Evolutionary conservation across 2,113 vertebrate species (phyloP).

Genomic region (Varanus salvator): DNA sequence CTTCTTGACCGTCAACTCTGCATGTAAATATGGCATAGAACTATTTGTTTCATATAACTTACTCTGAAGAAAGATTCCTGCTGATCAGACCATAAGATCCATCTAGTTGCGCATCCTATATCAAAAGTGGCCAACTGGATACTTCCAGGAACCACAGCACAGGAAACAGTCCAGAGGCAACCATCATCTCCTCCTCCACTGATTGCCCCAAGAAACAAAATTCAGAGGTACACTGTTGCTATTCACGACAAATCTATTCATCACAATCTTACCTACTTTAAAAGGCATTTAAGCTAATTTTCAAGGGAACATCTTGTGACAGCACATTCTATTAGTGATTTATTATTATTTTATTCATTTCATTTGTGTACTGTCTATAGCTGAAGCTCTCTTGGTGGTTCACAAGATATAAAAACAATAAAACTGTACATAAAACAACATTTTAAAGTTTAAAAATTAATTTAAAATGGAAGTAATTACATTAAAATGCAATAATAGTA

Average conservation of each 20-base stretch:
- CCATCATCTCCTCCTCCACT: not conserved
- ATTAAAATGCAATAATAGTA: too few species aligned
- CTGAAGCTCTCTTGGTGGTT: too few species aligned
- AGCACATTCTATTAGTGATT: not conserved
- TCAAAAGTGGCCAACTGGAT: not conserved
- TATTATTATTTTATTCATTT: not conserved
- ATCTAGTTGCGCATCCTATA: not conserved
- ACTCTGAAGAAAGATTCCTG: not conserved
- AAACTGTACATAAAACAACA: too few species aligned
- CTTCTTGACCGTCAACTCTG: not conserved
- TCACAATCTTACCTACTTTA: not conserved
- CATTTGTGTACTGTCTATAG: too few species aligned
- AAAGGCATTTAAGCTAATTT: not conserved
- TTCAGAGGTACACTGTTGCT: not conserved
- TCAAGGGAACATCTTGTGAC: not conserved
- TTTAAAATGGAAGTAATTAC: too few species aligned
- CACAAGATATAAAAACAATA: too few species aligned
- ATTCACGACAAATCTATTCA: not conserved
- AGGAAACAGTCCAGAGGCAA: not conserved
- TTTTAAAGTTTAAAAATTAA: too few species aligned
- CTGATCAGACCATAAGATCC: not conserved
- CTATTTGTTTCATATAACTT: too few species aligned
- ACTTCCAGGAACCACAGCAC: not conserved
- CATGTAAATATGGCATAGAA: not conserved
- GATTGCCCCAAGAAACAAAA: not conserved